Conservation (phyloP, 2,888 invertebrate genomes). For the Eilema sororculum region DNA sequence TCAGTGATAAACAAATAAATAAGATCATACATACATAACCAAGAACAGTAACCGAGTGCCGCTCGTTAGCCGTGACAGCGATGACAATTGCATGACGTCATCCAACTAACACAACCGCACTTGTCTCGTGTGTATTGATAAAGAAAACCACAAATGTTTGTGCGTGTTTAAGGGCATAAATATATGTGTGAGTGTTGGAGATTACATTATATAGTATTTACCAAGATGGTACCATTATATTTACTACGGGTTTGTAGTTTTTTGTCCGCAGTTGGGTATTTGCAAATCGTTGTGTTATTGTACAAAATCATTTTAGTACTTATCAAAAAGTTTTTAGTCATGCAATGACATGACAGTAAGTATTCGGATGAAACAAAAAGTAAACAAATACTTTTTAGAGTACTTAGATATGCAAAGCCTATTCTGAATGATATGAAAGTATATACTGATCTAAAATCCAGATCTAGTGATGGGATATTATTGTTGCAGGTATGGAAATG, state of each 20-base stretch:
- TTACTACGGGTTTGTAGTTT: conserved; percentile 44
- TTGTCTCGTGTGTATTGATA: conserved; percentile 59
- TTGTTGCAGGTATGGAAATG: no score
- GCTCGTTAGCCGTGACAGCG: conserved; percentile 82
- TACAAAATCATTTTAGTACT: background rate
- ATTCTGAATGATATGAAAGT: background rate
- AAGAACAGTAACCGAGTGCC: conserved; percentile 69
- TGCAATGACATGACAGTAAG: background rate
- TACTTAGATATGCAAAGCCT: background rate
- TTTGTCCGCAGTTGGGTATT: conserved; percentile 41
- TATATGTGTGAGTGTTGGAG: conserved; percentile 66
- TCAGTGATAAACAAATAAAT: conserved; percentile 46
- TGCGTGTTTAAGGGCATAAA: conserved; percentile 56
- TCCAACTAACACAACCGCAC: conserved; percentile 56
- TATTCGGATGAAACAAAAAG: background rate
- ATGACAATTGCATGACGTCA: conserved; percentile 86
- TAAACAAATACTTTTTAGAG: no score
- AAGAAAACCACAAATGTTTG: conserved; percentile 69
- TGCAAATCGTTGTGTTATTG: conserved; percentile 13
- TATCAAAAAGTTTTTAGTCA: conserved; percentile 1
- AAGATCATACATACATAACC: conserved; percentile 56
- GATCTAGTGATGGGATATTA: no score
- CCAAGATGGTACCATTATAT: conserved; percentile 56
- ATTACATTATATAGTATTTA: conserved; percentile 63
- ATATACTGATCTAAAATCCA: background rate